Percentiles rank a stretch among this genome's conserved stretches.
These are phyloP conservation scores for Penaeus monodon DNA, from an alignment of 2,888 invertebrate species.

Conservation along the genomic window DNA sequence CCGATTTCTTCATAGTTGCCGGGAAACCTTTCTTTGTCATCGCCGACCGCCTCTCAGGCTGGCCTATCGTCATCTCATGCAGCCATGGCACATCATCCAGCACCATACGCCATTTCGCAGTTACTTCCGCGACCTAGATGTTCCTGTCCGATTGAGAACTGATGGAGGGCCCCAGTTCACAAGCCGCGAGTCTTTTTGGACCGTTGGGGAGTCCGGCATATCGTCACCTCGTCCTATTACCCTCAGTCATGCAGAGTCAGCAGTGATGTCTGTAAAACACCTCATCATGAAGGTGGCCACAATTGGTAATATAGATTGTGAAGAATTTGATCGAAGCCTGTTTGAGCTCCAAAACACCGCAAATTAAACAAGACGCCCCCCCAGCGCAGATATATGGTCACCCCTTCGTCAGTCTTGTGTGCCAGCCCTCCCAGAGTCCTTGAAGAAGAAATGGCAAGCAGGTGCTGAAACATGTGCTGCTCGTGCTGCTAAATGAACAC, in stretches of 20 bases:
- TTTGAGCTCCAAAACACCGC: slow-evolving; percentile 5
- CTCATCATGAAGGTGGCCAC: neutral
- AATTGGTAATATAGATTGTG: slow-evolving; percentile 12
- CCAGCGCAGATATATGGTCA: neutral
- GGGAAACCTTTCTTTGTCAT: too few relatives aligned
- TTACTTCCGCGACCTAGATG: too few relatives aligned
- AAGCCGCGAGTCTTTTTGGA: neutral
- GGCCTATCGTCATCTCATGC: too few relatives aligned
- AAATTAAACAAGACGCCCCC: neutral
- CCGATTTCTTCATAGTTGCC: too few relatives aligned
- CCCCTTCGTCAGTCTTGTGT: neutral
- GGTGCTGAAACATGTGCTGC: neutral
- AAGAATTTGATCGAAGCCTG: slow-evolving; percentile 7
- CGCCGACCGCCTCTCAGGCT: too few relatives aligned
- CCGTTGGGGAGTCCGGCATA: slow-evolving; percentile 14
- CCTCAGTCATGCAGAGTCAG: neutral
- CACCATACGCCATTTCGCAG: too few relatives aligned
- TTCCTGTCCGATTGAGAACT: too few relatives aligned
- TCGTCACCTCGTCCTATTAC: neutral
- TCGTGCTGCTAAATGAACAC: neutral
- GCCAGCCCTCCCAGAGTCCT: slow-evolving; percentile 18
- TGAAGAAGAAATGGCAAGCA: slow-evolving; percentile 6
- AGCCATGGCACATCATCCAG: too few relatives aligned
- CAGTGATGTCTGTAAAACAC: neutral
- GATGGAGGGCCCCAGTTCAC: too few relatives aligned